phyloP scores from a whole-genome alignment of 2,113 vertebrate genomes.

The Tachysurus fulvidraco region DNA sequence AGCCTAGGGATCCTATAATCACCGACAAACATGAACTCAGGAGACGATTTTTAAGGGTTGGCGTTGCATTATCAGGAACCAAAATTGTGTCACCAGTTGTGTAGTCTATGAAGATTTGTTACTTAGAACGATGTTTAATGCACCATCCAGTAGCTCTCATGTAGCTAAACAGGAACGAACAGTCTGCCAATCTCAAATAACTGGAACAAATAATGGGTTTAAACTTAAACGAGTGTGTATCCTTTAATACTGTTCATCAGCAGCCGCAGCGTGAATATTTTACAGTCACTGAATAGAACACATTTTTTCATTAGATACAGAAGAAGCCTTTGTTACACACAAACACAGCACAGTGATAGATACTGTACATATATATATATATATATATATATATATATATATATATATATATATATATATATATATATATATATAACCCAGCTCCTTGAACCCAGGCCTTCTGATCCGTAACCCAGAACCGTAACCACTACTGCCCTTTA shows the following conservation, averaged over 20 bases:
- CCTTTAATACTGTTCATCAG: neutral
- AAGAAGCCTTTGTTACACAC: too few relatives aligned
- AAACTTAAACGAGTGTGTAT: neutral
- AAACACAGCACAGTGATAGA: too few relatives aligned
- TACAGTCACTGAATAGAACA: neutral
- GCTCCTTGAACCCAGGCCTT: too few relatives aligned
- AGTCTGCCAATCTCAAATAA: neutral
- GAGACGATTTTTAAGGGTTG: neutral
- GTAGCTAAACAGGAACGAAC: neutral
- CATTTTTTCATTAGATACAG: neutral
- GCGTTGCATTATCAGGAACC: neutral
- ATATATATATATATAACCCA: too few relatives aligned
- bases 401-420: too few relatives aligned
- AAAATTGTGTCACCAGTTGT: neutral
- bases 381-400: too few relatives aligned
- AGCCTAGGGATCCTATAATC: neutral
- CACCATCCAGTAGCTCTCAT: neutral
- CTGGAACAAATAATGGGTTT: neutral
- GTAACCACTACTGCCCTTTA: too few relatives aligned
- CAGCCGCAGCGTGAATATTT: neutral
- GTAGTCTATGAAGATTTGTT: neutral
- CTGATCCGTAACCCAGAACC: too few relatives aligned
- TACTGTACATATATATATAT: too few relatives aligned
- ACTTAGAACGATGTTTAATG: neutral
- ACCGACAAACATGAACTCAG: neutral